Base-by-base conservation (phyloP, 2,797 vertebrate genomes). In the Lithobates sylvaticus region DNA sequence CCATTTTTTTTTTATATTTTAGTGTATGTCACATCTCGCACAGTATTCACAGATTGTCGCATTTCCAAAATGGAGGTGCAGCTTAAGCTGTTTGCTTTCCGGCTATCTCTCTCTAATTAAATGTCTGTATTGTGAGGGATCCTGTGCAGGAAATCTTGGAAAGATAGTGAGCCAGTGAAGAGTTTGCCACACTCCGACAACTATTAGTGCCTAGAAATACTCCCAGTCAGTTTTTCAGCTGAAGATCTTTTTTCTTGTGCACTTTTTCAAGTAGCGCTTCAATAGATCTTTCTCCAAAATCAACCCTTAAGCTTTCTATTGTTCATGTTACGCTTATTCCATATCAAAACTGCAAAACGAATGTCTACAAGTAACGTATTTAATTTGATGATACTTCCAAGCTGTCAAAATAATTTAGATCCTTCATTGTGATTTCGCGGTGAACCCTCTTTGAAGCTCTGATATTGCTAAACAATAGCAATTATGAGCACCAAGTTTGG, bases 391-490 rank as follows among this genome's bases (percentile, higher is more conserved):
- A 58, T 54, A 6, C 16, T 21, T 67, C 5, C 15, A 69, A 21
- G 65, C 13, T 70, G 64, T 54, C 61, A 77, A 58, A 70, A 78
- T 47, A n/a, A 21, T 34, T 70, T 39, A 64, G 21, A 64, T 29
- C 36, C 27, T 26, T 72, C 15, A 26, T 65, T 68, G 76, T 26
- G 78, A 65, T 70, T 86, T 74, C 36, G 26, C 68, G 6, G 61
- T 78, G 68, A 83, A 76, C 27, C 58, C 47, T 10, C 23, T 29
- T 81, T 73, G 29, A 69, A 72, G 80, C 15, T 78, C 36, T 68
- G n/a, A 75, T 42, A 83, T 65, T 34, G 69, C 61, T 68, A 82
- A 84, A 79, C 76, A 84, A 84, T 69, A 87, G 76, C 54, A 87
- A 83, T 84, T 87, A 83, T 42, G 42, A 47, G 44, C 58, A 84